Conservation (phyloP, 2,797 vertebrate species). For the Arctocebus calabarensis region DNA sequence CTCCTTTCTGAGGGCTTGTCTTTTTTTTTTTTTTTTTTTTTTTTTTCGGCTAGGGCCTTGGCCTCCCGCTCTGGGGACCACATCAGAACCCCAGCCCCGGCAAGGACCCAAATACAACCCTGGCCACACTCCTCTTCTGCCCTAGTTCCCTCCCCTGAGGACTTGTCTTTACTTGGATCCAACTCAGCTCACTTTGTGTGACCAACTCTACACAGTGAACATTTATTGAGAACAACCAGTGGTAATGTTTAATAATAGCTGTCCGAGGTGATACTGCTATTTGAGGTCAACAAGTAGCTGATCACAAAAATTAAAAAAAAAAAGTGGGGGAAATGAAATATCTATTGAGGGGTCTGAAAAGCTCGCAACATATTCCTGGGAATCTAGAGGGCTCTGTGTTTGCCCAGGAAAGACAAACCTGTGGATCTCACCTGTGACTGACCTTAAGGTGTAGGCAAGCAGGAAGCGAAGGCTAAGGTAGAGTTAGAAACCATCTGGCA, state of each 20-base stretch:
- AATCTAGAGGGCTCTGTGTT: neutral
- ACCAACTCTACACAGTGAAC: neutral
- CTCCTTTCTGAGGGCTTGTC: neutral
- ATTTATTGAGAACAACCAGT: conserved; percentile 12
- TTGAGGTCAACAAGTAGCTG: neutral
- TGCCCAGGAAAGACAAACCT: neutral
- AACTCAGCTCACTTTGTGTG: neutral
- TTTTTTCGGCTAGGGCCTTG: too few relatives aligned
- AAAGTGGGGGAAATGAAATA: neutral
- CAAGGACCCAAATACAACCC: too few relatives aligned
- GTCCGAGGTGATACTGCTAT: neutral
- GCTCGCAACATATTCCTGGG: neutral
- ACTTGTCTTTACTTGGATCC: neutral
- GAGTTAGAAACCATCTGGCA: neutral
- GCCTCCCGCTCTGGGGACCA: too few relatives aligned
- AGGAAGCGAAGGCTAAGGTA: neutral
- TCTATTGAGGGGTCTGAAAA: neutral
- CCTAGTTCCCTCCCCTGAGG: too few relatives aligned
- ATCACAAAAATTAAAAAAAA: neutral
- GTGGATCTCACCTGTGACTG: neutral
- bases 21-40: too few relatives aligned
- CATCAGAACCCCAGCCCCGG: too few relatives aligned
- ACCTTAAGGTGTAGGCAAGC: neutral
- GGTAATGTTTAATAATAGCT: neutral
- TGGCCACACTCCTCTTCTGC: too few relatives aligned